Conservation (phyloP, 2,113 vertebrate genomes). For the Plecturocebus donacophilus region DNA sequence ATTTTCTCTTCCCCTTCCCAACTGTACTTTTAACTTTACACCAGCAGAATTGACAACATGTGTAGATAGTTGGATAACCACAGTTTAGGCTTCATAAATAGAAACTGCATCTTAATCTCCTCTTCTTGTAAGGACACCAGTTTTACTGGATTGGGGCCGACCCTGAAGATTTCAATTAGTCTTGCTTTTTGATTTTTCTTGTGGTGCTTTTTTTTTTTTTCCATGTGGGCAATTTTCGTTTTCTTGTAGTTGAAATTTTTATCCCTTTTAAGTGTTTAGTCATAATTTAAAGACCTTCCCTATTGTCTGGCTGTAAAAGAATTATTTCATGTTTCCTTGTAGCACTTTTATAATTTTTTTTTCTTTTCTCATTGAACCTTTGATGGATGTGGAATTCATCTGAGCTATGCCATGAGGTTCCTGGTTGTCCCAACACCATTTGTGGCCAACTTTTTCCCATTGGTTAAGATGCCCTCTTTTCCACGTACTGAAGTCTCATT, state of each 20-base stretch:
- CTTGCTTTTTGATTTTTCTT: background rate
- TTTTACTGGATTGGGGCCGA: background rate
- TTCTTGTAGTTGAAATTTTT: background rate
- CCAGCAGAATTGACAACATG: background rate
- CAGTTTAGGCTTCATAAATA: background rate
- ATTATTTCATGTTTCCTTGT: background rate
- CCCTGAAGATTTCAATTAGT: background rate
- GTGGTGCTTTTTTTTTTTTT: background rate
- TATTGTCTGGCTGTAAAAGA: background rate
- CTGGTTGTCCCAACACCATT: rapidly evolving
- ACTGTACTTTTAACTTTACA: background rate
- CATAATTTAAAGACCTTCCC: background rate
- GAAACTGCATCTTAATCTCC: background rate
- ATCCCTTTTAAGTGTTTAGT: background rate
- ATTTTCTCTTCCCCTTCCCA: background rate
- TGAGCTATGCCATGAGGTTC: rapidly evolving
- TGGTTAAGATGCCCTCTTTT: background rate
- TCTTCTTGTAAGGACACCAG: no score
- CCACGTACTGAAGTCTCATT: rapidly evolving
- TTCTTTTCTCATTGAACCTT: background rate
- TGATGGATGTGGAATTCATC: no score
- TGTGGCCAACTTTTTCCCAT: rapidly evolving
- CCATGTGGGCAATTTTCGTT: background rate
- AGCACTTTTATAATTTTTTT: background rate
- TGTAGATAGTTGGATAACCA: background rate